Evolutionary conservation across 2,797 vertebrate genomes (phyloP).

Genomic region (Pseudotriccus pelzelni): DNA sequence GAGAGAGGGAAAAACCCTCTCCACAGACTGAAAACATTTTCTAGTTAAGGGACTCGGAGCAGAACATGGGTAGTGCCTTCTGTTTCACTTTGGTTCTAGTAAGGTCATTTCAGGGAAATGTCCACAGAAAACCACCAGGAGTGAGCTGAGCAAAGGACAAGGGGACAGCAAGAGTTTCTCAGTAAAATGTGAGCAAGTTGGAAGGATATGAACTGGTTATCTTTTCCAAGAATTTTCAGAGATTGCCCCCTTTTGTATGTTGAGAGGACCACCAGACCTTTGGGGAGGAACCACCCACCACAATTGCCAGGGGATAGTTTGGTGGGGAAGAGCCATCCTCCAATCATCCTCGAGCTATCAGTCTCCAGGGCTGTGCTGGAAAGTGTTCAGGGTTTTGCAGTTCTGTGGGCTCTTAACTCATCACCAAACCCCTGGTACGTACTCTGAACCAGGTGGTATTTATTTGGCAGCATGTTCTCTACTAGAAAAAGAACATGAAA

Average conservation of each 20-base stretch:
- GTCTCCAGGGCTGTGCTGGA: not conserved
- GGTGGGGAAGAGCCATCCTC: not conserved
- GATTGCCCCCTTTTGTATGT: not conserved
- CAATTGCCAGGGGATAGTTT: not conserved
- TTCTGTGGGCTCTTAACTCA: not conserved
- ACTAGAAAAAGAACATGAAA: not conserved
- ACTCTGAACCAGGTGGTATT: not conserved
- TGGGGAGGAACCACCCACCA: not conserved
- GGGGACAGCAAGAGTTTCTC: not conserved
- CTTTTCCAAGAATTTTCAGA: not conserved
- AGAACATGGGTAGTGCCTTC: not conserved
- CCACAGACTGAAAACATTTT: not conserved
- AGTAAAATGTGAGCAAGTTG: not conserved
- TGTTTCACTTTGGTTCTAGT: not conserved
- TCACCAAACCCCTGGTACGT: not conserved
- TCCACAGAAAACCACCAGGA: not conserved
- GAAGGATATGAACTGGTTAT: not conserved
- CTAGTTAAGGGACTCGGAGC: not conserved
- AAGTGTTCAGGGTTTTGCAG: not conserved
- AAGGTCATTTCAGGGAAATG: not conserved
- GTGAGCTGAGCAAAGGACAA: not conserved
- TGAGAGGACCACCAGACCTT: not conserved
- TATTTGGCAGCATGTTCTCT: not conserved
- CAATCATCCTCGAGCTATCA: not conserved
- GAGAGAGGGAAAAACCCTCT: not conserved